These are phyloP conservation scores for Heliconius hortense DNA, from an alignment of 2,888 invertebrate species.

Conservation along the genomic window DNA sequence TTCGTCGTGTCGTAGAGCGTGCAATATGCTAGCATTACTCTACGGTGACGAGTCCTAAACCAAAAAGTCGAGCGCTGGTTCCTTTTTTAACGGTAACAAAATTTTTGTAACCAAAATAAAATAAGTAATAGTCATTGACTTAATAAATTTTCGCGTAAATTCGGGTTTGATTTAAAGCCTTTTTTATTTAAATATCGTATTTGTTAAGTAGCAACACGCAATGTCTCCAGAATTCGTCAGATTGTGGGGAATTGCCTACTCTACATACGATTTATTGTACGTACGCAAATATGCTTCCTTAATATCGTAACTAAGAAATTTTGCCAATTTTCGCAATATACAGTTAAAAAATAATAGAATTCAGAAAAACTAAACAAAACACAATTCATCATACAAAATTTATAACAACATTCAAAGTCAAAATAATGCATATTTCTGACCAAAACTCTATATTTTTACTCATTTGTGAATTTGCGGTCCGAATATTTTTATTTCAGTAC, in stretches of 20 bases:
- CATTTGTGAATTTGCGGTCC: slow-evolving; percentile 44
- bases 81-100: neutral
- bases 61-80: neutral
- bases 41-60: neutral
- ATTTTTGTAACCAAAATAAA: no score
- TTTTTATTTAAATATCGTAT: no score
- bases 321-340: neutral
- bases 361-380: neutral
- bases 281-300: no score
- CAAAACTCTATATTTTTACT: slow-evolving; percentile 16
- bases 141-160: no score
- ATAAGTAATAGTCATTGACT: no score
- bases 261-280: no score
- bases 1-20: slow-evolving; percentile 4
- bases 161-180: no score
- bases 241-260: no score
- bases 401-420: neutral
- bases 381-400: neutral
- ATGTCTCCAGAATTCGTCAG: no score
- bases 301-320: no score
- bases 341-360: neutral
- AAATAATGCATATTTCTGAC: slow-evolving; percentile 14
- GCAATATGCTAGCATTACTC: slow-evolving; percentile 10
- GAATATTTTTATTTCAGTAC: slow-evolving; percentile 55
- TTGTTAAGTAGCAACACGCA: no score